These are phyloP conservation scores for Pangasius sanitwongsei DNA, from an alignment of 2,797 vertebrate species.

Conservation along the genomic window DNA sequence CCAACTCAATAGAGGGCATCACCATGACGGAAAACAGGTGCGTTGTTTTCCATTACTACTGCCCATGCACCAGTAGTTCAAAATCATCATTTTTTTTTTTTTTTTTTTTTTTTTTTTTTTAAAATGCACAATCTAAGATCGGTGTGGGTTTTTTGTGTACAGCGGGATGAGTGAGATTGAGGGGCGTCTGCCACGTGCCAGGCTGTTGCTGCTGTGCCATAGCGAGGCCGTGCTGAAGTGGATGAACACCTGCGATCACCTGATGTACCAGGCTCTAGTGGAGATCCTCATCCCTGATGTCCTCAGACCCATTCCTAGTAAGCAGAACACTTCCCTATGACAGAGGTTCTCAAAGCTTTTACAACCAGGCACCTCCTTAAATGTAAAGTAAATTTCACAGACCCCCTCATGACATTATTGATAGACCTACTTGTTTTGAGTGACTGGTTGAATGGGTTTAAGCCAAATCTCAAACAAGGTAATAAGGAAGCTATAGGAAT, in stretches of 20 bases:
- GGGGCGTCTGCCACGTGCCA: conserved; percentile 80
- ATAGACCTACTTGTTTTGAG: not conserved
- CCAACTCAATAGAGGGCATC: conserved; percentile 79
- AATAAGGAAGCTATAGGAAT: not conserved
- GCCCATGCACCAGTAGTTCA: not conserved
- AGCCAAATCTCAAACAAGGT: not conserved
- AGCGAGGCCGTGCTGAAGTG: conserved; percentile 89
- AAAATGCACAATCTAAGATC: not conserved
- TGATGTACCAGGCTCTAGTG: conserved; percentile 96
- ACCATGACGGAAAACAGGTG: conserved; percentile 81
- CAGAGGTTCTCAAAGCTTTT: too few species aligned
- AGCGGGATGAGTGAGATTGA: conserved; percentile 83
- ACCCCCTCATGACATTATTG: not conserved
- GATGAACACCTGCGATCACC: conserved; percentile 97
- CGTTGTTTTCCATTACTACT: not conserved
- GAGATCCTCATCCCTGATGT: conserved; percentile 98
- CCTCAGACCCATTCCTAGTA: conserved; percentile 96
- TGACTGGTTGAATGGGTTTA: not conserved
- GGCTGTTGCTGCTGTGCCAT: conserved; percentile 86
- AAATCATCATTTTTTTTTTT: not conserved
- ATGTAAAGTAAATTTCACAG: not conserved
- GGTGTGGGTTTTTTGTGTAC: not conserved
- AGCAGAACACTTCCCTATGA: conserved; percentile 59
- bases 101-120: not conserved
- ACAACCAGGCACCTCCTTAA: not conserved